phyloP scores from a whole-genome alignment of 1,140 invertebrate species.

The Magallana ariakensis region DNA sequence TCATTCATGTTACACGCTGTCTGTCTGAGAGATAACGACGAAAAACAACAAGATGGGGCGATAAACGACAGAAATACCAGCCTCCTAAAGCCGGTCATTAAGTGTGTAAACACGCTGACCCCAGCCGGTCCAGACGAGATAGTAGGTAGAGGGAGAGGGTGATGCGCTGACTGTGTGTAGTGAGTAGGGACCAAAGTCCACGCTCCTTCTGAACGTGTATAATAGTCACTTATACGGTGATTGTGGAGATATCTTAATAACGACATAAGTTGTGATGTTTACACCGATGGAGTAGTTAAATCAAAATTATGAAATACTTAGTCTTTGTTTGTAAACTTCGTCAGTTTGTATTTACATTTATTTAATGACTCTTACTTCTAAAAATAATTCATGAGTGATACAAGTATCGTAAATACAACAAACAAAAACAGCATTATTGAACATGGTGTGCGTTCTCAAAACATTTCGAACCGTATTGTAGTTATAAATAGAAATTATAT shows the following conservation, averaged over 20 bases:
- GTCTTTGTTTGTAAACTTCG: too few species aligned
- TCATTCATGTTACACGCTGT: constrained; percentile 1
- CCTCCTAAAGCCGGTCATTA: not conserved
- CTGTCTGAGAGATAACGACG: not conserved
- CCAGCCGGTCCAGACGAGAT: not conserved
- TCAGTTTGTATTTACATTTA: too few species aligned
- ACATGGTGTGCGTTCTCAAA: too few species aligned
- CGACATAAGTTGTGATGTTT: not conserved
- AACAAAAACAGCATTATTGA: too few species aligned
- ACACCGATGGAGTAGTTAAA: not conserved
- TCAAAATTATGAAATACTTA: not conserved
- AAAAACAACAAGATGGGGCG: not conserved
- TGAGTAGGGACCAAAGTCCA: not conserved
- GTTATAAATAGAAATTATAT: too few species aligned
- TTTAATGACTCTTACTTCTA: too few species aligned
- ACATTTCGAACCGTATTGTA: too few species aligned
- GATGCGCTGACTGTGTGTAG: not conserved
- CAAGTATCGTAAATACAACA: too few species aligned
- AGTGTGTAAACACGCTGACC: not conserved
- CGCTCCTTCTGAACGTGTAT: not conserved
- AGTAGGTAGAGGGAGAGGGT: not conserved
- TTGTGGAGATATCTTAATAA: not conserved
- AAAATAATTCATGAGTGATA: too few species aligned
- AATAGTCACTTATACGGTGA: not conserved
- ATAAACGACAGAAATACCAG: not conserved